Evolutionary conservation across 2,888 invertebrate genomes (phyloP), one percentile per base, ranked within the genome.

Genomic region (Drosophila paramelanica): DNA sequence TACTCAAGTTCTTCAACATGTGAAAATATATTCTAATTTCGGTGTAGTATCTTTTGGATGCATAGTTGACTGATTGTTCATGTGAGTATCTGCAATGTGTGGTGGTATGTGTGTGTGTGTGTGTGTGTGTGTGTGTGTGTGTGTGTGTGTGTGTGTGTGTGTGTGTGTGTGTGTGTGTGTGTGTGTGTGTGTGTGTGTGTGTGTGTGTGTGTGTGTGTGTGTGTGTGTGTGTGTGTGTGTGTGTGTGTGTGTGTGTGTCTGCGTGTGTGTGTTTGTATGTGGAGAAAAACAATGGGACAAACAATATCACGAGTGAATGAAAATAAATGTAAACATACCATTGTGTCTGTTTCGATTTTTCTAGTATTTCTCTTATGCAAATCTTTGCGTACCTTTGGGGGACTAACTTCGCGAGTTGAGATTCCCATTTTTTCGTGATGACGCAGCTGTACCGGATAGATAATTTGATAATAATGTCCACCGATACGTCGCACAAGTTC

Each of bases 381-480:
- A 89, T 90, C 90, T 83, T 93, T 93, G 92, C 94, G 94, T 94
- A 97, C 97, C 96, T 97, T 97, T 92, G 96, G 95, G 92, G 95
- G 95, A 94, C 96, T 96, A 93, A 96, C 96, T 94, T 97, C 97
- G 93, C 98, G 94, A 86, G 98, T 98, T 89, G 97, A 97, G 93
- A 98, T 97, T 93, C 97, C 98, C 96, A 98, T 96, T 94, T 97
- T 97, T 94, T 97, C 97, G 95, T 98, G 97, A 93, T 98, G 97
- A 75, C 97, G 95, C 93, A 97, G 94, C 94, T 98, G 98, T 87
- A 97, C 97, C 81, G 98, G 98, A 94, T 97, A 98, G 90, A 98
- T 97, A 93, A 98, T 97, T 94, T 98, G 97, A 94, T 97, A 98
- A 93, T 96, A 97, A 93, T 97, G 96, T 76, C 96, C 95, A 87